Percentiles rank a stretch among this genome's conserved stretches.
These are phyloP conservation scores for Athalia rosae DNA, from an alignment of 2,888 invertebrate species.

Conservation along the genomic window DNA sequence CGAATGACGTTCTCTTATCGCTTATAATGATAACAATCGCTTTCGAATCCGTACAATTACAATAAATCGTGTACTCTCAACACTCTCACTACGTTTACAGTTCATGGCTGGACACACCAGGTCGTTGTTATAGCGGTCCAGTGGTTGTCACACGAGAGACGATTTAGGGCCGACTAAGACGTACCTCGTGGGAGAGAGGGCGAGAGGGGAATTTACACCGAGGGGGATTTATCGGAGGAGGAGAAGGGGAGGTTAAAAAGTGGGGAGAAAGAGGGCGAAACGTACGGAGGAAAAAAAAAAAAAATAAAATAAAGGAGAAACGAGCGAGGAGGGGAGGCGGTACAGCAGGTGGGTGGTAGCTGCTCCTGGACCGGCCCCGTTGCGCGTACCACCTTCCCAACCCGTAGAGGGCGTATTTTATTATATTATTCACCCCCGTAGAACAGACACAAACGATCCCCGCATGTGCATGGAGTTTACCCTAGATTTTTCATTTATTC, in stretches of 20 bases:
- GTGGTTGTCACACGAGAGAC: conserved; percentile 44
- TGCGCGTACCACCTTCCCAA: conserved; percentile 18
- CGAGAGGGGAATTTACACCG: conserved; percentile 4
- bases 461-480: neutral
- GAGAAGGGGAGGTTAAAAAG: neutral
- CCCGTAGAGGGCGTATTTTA: neutral
- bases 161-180: conserved; percentile 43
- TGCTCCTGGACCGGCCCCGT: conserved; percentile 40
- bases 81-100: conserved; percentile 42
- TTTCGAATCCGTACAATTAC: conserved; percentile 2
- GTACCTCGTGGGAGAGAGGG: conserved; percentile 36
- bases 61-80: conserved; percentile 7
- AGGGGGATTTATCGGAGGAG: neutral
- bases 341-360: conserved; percentile 44
- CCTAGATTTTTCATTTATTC: neutral
- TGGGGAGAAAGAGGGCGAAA: neutral
- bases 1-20: too few species aligned
- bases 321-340: conserved; percentile 23
- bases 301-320: conserved; percentile 4
- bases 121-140: conserved; percentile 27
- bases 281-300: conserved; percentile 4
- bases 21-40: neutral
- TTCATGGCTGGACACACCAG: conserved; percentile 42
- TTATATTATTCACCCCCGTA: conserved; percentile 8
- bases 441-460: neutral